Evolutionary conservation across 2,888 invertebrate species (phyloP), one percentile per base, ranked within the genome.

Genomic region (Eurytoma adleriae): DNA sequence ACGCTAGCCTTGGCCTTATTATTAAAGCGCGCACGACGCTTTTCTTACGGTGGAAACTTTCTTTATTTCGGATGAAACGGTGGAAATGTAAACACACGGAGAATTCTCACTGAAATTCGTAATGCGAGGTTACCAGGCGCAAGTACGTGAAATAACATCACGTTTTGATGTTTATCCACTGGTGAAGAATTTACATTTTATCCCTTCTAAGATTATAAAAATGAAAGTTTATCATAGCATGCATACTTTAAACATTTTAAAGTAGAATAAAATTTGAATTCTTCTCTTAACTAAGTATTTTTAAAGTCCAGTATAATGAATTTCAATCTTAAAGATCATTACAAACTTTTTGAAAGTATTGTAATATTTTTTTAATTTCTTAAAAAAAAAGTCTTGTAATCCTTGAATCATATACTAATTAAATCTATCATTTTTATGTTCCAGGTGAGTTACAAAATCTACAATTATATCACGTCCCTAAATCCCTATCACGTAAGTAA

Each of bases 361-460:
- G n/a, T n/a, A 40, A 40, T 40, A 40, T n/a, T 10, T 57, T 20
- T 57, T 20, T 13, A 2, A 12, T 20, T 57, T 3, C 56, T 18
- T 56, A 2, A 18, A n/a, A 56, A 56, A n/a, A 56, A n/a, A 16
- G 14, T 16, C 0, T 16, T 54, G 14, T n/a, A 56, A 18, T 12
- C 24, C 24, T 57, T 24, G 13, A 59, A 16, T 27, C 13, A 61
- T 4, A 20, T 4, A 1, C 24, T 61, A 61, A 61, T 61, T 5
- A 24, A 16, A 30, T 48, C 20, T 54, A 18, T 61, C 20, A 2
- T 56, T 52, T 69, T 52, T 77, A 30, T 77, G 70, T 77, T 77
- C 16, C 70, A 77, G 76, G 69, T 77, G 24, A 70, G 69, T 77
- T 61, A 3, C 7, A 56, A n/a, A 52, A 24, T 30, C n/a, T 64